Percentiles rank a stretch among this genome's conserved stretches.
phyloP scores from a whole-genome alignment of 2,113 vertebrate species.

The Chamaetylas fuelleborni region DNA sequence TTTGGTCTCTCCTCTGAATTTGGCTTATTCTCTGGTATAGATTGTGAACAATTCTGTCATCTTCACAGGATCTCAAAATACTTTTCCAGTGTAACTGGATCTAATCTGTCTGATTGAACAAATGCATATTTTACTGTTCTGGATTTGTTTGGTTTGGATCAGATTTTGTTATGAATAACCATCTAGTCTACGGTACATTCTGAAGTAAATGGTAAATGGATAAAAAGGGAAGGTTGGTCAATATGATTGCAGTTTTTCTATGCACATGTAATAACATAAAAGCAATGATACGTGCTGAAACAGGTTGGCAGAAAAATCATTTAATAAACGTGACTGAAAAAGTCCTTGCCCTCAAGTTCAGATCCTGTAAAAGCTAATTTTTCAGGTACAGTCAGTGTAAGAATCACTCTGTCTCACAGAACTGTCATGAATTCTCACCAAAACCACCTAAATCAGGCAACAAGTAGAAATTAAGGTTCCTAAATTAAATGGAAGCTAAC shows the following conservation, averaged over 20 bases:
- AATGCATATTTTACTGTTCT: neutral
- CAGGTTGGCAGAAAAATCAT: neutral
- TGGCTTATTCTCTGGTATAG: neutral
- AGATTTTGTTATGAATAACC: neutral
- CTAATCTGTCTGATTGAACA: neutral
- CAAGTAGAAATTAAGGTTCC: neutral
- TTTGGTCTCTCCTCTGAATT: neutral
- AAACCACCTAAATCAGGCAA: constrained; percentile 4
- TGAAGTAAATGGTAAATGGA: neutral
- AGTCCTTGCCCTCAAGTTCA: neutral
- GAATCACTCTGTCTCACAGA: constrained; percentile 3
- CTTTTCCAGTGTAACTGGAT: neutral
- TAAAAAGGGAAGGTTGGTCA: neutral
- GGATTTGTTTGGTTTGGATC: neutral
- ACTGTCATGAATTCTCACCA: neutral
- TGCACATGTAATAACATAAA: neutral
- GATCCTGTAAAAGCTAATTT: neutral
- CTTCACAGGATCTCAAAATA: neutral
- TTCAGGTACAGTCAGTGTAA: neutral
- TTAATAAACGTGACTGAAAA: neutral
- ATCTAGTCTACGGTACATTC: neutral
- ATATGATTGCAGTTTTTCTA: neutral
- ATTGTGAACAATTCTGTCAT: neutral
- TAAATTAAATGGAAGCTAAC: constrained; percentile 8
- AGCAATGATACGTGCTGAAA: neutral